Evolutionary conservation across 2,797 vertebrate genomes (phyloP).

Genomic region (Stomatorhinus walkeri): DNA sequence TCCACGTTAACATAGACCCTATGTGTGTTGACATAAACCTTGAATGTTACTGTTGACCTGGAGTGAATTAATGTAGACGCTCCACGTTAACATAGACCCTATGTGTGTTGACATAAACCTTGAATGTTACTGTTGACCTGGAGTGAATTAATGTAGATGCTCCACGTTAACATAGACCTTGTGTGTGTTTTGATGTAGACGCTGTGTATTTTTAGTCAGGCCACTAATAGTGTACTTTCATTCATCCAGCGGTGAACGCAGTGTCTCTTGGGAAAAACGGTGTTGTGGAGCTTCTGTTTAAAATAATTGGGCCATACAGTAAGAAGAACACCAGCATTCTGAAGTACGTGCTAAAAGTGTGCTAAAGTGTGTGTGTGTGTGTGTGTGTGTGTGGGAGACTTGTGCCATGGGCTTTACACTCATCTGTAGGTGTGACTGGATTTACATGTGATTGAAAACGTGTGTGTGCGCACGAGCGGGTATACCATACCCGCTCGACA

Average conservation of each 20-base stretch:
- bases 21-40: background rate
- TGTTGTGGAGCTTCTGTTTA: slow-evolving; percentile 86
- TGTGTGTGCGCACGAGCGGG: background rate
- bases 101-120: background rate
- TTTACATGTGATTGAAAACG: slow-evolving; percentile 41
- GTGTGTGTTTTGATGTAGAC: background rate
- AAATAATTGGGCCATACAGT: slow-evolving; percentile 82
- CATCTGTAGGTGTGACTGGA: slow-evolving; percentile 4
- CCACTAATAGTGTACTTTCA: slow-evolving; percentile 24
- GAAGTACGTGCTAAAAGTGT: slow-evolving; percentile 66
- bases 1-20: background rate
- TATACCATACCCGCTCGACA: too few species aligned
- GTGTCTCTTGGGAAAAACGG: slow-evolving; percentile 89
- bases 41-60: background rate
- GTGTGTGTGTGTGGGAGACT: background rate
- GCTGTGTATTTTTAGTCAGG: background rate
- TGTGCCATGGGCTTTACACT: background rate
- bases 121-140: background rate
- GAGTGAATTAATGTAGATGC: background rate
- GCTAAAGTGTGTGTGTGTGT: background rate
- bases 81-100: background rate
- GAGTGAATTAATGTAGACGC: background rate
- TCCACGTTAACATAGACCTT: background rate
- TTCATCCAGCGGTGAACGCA: slow-evolving; percentile 80
- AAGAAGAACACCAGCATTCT: slow-evolving; percentile 86